phyloP scores from a whole-genome alignment of 2,113 vertebrate species.

The Phaethon lepturus region DNA sequence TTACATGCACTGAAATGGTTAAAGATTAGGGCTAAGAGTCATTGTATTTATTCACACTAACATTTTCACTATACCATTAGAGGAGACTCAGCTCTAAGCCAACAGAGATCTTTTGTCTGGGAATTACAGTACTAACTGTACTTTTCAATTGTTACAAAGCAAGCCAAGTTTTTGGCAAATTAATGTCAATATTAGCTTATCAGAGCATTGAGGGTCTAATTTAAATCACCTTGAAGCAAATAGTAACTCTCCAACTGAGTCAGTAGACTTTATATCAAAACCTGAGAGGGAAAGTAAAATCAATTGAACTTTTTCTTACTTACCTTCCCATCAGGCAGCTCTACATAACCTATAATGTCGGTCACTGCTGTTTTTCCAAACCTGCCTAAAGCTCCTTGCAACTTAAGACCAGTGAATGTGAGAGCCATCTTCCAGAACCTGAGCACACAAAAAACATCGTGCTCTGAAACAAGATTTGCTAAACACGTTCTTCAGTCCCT shows the following conservation, averaged over 20 bases:
- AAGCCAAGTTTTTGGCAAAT: background rate
- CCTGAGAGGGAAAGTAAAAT: background rate
- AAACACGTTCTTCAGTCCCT: background rate
- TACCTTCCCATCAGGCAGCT: conserved; percentile 94
- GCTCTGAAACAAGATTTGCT: background rate
- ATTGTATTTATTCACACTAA: background rate
- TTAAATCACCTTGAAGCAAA: background rate
- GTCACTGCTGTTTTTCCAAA: conserved; percentile 89
- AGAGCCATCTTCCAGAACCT: conserved; percentile 94
- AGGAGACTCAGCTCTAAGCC: background rate
- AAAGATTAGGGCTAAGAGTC: background rate
- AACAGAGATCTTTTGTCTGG: background rate
- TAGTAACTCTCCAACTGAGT: background rate
- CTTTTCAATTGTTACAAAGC: background rate
- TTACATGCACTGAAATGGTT: background rate
- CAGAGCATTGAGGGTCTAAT: background rate
- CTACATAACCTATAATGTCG: conserved; percentile 88
- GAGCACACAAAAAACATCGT: background rate
- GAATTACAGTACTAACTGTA: background rate
- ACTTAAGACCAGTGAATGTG: conserved; percentile 91
- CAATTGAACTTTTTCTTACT: background rate
- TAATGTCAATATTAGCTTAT: background rate
- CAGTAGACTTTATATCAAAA: background rate
- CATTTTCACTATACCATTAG: background rate
- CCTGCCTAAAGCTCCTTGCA: conserved; percentile 88